Evolutionary conservation across 2,888 invertebrate species (phyloP).

Genomic region (Polyommatus icarus): DNA sequence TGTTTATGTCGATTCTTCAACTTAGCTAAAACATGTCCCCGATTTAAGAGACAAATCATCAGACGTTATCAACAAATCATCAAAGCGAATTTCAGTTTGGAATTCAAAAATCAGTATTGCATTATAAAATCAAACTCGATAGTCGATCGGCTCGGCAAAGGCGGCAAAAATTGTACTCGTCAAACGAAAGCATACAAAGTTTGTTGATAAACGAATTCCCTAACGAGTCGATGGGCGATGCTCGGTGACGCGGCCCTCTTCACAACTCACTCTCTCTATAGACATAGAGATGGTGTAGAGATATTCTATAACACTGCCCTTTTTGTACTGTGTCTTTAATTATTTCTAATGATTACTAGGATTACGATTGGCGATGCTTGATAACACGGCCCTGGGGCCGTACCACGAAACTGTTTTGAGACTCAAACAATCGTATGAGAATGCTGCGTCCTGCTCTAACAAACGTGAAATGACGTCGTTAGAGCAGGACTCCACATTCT

Average conservation of each 20-base stretch:
- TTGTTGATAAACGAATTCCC: conserved; percentile 70
- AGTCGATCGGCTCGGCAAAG: conserved; percentile 22
- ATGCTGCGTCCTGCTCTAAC: too few relatives aligned
- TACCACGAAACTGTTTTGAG: too few relatives aligned
- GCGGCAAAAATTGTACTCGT: conserved; percentile 50
- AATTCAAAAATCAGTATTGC: conserved; percentile 13
- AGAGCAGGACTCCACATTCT: too few relatives aligned
- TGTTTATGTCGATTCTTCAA: not conserved
- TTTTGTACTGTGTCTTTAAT: too few relatives aligned
- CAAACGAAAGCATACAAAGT: conserved; percentile 66
- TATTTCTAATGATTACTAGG: too few relatives aligned
- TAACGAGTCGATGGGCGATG: conserved; percentile 62
- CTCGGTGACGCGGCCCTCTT: conserved; percentile 37
- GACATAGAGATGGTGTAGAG: not conserved
- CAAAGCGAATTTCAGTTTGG: not conserved
- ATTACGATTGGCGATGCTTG: too few relatives aligned
- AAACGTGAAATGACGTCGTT: too few relatives aligned
- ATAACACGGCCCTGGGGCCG: too few relatives aligned
- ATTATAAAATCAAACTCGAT: conserved; percentile 32
- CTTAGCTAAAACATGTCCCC: not conserved
- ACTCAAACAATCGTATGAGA: too few relatives aligned
- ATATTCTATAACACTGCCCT: not conserved
- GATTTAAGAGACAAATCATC: not conserved
- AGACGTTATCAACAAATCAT: not conserved
- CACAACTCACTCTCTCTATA: not conserved